phyloP scores from a whole-genome alignment of 2,797 vertebrate genomes.

The Pseudochaenichthys georgianus region DNA sequence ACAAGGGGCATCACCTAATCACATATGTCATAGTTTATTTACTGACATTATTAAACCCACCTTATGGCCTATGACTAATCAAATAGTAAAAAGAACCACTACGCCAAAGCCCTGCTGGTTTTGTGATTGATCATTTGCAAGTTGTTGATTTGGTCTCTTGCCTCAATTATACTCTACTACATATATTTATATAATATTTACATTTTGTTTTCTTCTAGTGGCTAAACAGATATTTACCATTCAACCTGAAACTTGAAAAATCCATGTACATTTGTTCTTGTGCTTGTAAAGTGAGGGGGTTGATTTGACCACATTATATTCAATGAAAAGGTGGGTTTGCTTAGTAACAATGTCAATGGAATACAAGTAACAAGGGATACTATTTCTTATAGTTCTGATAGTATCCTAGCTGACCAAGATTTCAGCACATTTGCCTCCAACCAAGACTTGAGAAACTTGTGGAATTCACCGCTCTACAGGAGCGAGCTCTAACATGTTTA shows the following conservation, averaged over 20 bases:
- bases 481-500: slow-evolving; percentile 64
- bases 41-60: background rate
- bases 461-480: slow-evolving; percentile 38
- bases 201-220: no score
- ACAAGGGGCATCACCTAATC: no score
- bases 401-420: background rate
- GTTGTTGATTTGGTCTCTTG: background rate
- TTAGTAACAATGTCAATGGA: background rate
- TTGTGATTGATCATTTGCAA: background rate
- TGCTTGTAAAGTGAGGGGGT: background rate
- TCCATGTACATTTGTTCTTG: no score
- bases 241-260: no score
- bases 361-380: background rate
- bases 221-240: no score
- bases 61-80: background rate
- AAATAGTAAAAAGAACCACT: background rate
- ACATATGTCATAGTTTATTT: background rate
- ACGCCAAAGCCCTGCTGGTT: background rate
- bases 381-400: background rate
- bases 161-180: background rate
- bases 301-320: background rate
- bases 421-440: slow-evolving; percentile 4
- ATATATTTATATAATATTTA: no score
- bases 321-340: background rate
- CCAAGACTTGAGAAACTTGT: background rate